Conservation (phyloP, 1,140 invertebrate species). For the Asbolus verrucosus region DNA sequence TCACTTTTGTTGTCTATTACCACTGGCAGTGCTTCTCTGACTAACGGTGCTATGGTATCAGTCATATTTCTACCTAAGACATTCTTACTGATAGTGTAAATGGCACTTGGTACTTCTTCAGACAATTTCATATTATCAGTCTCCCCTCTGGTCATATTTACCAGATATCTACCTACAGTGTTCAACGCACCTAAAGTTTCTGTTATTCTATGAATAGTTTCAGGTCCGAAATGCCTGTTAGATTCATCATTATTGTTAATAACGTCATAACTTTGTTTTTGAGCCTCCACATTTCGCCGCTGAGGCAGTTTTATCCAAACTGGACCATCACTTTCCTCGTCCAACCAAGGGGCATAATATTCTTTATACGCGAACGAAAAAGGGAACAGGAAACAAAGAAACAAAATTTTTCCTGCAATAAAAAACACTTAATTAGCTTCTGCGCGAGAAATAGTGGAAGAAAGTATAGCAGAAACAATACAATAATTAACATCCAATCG, state of each 20-base stretch:
- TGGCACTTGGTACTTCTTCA: conserved; percentile 75
- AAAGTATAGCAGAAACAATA: conserved; percentile 10
- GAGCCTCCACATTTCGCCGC: conserved; percentile 32
- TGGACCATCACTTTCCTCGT: conserved; percentile 26
- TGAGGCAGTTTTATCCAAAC: conserved; percentile 51
- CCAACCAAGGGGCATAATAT: conserved; percentile 53
- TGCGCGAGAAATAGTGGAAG: conserved; percentile 4
- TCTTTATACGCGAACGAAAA: conserved; percentile 48
- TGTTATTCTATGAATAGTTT: conserved; percentile 73
- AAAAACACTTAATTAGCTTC: conserved; percentile 43
- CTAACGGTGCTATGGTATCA: conserved; percentile 80
- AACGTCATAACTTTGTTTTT: conserved; percentile 40
- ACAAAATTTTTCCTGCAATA: conserved; percentile 52
- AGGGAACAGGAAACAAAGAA: conserved; percentile 53
- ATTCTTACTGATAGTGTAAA: conserved; percentile 85
- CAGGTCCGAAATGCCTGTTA: conserved; percentile 60
- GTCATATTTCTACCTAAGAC: conserved; percentile 84
- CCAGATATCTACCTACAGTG: conserved; percentile 84
- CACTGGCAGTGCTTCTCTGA: conserved; percentile 74
- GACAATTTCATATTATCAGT: conserved; percentile 63
- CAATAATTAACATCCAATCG: not conserved
- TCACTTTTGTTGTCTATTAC: conserved; percentile 61
- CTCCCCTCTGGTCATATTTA: conserved; percentile 78
- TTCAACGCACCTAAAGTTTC: conserved; percentile 82
- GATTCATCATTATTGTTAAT: conserved; percentile 50